Base-by-base conservation (phyloP, 2,113 vertebrate species). In the Spermophilus dauricus region DNA sequence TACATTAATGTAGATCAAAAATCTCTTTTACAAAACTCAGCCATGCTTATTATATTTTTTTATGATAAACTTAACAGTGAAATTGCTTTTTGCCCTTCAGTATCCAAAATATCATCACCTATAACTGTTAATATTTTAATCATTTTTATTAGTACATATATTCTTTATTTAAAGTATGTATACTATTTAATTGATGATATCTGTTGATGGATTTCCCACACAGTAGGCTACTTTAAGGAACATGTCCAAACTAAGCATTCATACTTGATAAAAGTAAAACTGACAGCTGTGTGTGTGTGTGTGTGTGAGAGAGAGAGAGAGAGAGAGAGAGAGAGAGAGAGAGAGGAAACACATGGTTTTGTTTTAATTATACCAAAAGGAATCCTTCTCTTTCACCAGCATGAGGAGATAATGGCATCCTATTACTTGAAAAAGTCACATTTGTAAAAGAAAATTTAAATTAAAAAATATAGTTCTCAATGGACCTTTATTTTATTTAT, bases 241-340 rank as follows among this genome's bases (percentile, higher is more conserved):
- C 0, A 1, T 39, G 56, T 12, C 58, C 34, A 95, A 96, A 73
- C 26, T 1, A 22, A 95, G 42, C 28, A 97, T 69, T 93, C 87
- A 82, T 28, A 37, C 93, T 77, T 94, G 51, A 39, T 92, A n/a
- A 91, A 97, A 97, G 37, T 45, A 96, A 89, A 75, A 82, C n/a
- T 69, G 88, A 42, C 90, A 37, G 37, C 37, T 37, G 37, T n/a
- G n/a, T n/a, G n/a, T n/a, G n/a, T n/a, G n/a, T n/a, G n/a, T n/a
- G n/a, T n/a, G n/a, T n/a, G n/a, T 37, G 37, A 37, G 37, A 95
- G 39, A 58, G 13, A 77, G 39, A 95, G 37, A 22, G 80, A 22
- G 42, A 45, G 42, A 45, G 42, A 95, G 39, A 7, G 42, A 45
- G 42, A 45, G 42, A 65, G 14, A 77, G 39, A 95, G 37, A 22